These are phyloP conservation scores for Zosterops borbonicus DNA, from an alignment of 2,113 vertebrate species.

Conservation along the genomic window DNA sequence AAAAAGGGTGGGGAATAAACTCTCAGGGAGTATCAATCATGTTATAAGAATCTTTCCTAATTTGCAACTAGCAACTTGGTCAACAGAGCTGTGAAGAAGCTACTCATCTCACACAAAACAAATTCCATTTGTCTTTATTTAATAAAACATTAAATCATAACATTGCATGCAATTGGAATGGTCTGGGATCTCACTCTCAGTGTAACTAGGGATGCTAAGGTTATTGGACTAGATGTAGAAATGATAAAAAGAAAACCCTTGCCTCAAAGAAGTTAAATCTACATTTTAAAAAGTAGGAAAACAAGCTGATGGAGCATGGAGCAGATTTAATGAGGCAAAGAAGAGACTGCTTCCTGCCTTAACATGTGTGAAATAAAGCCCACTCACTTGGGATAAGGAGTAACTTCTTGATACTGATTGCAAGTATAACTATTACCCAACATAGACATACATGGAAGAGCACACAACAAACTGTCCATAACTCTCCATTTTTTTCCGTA, in stretches of 20 bases:
- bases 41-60: not conserved
- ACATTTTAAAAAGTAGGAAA: not conserved
- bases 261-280: not conserved
- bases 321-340: not conserved
- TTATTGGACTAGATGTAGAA: not conserved
- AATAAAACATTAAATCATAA: not conserved
- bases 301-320: not conserved
- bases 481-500: not conserved
- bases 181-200: not conserved
- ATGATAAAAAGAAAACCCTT: not conserved
- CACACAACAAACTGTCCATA: not conserved
- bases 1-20: not conserved
- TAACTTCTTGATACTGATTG: not conserved
- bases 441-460: not conserved
- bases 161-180: not conserved
- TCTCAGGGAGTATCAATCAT: not conserved
- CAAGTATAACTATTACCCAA: rapidly evolving
- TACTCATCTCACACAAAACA: not conserved
- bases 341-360: not conserved
- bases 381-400: not conserved
- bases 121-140: not conserved
- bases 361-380: not conserved
- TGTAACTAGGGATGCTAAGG: not conserved
- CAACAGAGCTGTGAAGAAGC: not conserved
- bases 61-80: not conserved